Percentiles rank a stretch among this genome's conserved stretches.
Conservation (phyloP, 2,113 vertebrate genomes). For the Corythornis cristatus region DNA sequence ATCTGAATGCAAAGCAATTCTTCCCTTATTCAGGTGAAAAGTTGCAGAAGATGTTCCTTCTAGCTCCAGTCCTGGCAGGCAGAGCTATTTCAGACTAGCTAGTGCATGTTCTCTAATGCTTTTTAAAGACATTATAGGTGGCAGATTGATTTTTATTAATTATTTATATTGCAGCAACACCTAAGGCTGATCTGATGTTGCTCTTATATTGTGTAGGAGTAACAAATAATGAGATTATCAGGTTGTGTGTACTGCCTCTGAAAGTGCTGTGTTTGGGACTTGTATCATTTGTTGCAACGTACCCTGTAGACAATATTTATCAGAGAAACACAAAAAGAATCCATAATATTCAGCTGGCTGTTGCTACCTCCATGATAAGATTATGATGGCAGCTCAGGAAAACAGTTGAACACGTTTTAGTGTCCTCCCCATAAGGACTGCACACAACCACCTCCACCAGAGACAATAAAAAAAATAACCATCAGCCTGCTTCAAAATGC, state of each 20-base stretch:
- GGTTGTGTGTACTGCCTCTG: background rate
- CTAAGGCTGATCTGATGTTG: conserved; percentile 44
- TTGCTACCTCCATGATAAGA: background rate
- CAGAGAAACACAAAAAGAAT: conserved; percentile 22
- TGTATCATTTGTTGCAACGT: conserved; percentile 29
- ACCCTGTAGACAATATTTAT: conserved; percentile 49
- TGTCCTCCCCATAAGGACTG: background rate
- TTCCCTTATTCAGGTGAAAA: conserved; percentile 29
- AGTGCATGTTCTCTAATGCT: background rate
- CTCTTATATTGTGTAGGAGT: conserved; percentile 36
- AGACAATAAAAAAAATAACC: background rate
- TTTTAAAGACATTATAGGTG: conserved; percentile 56
- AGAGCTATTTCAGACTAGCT: background rate
- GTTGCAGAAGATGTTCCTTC: background rate
- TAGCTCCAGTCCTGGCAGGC: background rate
- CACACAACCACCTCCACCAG: rapidly evolving
- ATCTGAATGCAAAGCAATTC: conserved; percentile 4
- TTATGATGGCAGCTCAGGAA: background rate
- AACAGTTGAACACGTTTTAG: background rate
- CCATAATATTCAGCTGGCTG: background rate
- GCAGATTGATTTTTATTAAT: conserved; percentile 68
- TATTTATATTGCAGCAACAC: conserved; percentile 43
- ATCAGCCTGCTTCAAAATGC: rapidly evolving
- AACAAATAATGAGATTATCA: conserved; percentile 55
- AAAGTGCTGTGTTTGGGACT: conserved; percentile 21